Conservation (phyloP, 2,888 invertebrate genomes). For the Rosalia funebris region DNA sequence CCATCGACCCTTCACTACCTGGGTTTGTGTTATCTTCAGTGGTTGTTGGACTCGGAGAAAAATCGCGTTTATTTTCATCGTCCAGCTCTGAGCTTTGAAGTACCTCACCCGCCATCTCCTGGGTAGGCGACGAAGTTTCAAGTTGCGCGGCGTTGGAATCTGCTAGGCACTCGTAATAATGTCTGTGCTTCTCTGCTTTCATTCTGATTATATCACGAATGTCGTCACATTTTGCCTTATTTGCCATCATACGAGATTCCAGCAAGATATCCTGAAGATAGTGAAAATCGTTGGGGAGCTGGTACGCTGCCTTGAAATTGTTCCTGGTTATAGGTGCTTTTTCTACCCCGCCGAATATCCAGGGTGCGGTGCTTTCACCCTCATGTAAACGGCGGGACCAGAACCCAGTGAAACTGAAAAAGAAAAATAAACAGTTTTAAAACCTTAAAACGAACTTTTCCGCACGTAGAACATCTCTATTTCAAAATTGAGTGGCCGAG, state of each 20-base stretch:
- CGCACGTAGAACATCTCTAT: no score
- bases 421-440: no score
- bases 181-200: slow-evolving; percentile 57
- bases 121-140: slow-evolving; percentile 21
- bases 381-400: slow-evolving; percentile 56
- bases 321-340: slow-evolving; percentile 25
- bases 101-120: slow-evolving; percentile 48
- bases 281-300: slow-evolving; percentile 13
- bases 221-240: slow-evolving; percentile 38
- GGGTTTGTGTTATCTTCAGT: slow-evolving; percentile 33
- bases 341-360: slow-evolving; percentile 51
- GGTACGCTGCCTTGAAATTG: background rate
- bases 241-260: slow-evolving; percentile 34
- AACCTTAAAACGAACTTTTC: no score
- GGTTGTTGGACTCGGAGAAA: slow-evolving; percentile 14
- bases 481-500: no score
- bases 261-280: slow-evolving; percentile 30
- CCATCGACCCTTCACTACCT: slow-evolving; percentile 36
- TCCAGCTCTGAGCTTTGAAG: slow-evolving; percentile 15
- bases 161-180: slow-evolving; percentile 53
- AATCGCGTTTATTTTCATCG: slow-evolving; percentile 6
- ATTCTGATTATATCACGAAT: slow-evolving; percentile 50
- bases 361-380: slow-evolving; percentile 49
- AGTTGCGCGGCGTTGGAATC: slow-evolving; percentile 32
- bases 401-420: slow-evolving; percentile 58